Evolutionary conservation across 2,113 vertebrate genomes (phyloP).

Genomic region (Muntiacus reevesi): DNA sequence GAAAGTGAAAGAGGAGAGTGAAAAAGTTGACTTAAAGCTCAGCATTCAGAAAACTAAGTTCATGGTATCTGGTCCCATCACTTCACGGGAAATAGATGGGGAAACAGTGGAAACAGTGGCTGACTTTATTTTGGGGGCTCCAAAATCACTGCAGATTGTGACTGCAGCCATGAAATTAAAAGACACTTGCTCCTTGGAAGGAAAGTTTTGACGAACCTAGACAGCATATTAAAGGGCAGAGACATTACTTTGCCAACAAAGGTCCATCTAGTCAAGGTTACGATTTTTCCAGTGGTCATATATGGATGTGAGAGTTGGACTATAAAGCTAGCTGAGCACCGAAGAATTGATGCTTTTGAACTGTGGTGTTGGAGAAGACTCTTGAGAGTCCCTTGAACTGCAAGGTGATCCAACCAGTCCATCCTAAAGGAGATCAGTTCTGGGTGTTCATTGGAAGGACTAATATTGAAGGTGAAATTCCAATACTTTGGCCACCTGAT

Average conservation of each 20-base stretch:
- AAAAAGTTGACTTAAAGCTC: not conserved
- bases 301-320: not conserved
- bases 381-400: not conserved
- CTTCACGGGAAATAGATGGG: not conserved
- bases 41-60: not conserved
- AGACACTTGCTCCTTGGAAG: not conserved
- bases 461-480: not conserved
- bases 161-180: not conserved
- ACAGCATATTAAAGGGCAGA: not conserved
- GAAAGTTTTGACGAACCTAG: not conserved
- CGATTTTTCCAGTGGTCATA: not conserved
- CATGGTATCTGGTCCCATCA: not conserved
- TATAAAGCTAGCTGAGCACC: not conserved
- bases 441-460: not conserved
- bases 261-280: not conserved
- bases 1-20: too few species aligned
- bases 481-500: not conserved
- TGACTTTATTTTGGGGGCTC: not conserved
- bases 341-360: not conserved
- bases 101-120: not conserved
- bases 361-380: not conserved
- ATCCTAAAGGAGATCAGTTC: not conserved
- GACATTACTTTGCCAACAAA: not conserved
- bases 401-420: not conserved
- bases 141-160: not conserved